Conservation (phyloP, 2,113 vertebrate genomes). For the Stomatorhinus ivindoensis region DNA sequence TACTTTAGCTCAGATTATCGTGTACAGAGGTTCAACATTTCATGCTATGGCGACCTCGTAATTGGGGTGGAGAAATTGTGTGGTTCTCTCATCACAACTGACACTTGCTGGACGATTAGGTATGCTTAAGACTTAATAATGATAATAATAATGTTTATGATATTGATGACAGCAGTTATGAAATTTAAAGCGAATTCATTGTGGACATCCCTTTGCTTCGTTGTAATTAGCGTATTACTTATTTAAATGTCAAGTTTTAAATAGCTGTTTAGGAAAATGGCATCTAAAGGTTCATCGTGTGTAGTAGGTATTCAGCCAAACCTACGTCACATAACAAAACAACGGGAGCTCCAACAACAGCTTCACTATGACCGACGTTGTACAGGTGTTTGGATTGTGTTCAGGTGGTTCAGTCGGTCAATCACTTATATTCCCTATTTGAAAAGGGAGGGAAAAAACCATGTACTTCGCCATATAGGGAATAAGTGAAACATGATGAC, state of each 20-base stretch:
- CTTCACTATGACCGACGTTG: neutral
- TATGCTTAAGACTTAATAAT: neutral
- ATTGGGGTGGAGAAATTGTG: neutral
- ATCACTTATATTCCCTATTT: neutral
- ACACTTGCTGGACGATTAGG: neutral
- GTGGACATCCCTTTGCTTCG: neutral
- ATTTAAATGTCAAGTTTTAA: neutral
- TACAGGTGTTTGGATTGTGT: neutral
- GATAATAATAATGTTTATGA: neutral
- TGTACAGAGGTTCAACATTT: neutral
- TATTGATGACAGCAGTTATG: neutral
- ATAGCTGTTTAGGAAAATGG: neutral
- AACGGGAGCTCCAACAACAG: neutral
- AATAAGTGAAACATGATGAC: neutral
- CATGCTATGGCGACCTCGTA: neutral
- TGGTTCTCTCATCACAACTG: neutral
- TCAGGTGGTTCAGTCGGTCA: neutral
- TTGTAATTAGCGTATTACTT: neutral
- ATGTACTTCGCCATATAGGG: neutral
- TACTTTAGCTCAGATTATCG: neutral
- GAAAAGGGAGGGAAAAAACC: neutral
- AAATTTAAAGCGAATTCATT: neutral
- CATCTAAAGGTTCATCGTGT: neutral
- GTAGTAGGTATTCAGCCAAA: neutral
- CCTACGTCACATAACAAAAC: neutral